Evolutionary conservation across 1,140 invertebrate species (phyloP), one percentile per base, ranked within the genome.

Genomic region (Lepidurus packardi): DNA sequence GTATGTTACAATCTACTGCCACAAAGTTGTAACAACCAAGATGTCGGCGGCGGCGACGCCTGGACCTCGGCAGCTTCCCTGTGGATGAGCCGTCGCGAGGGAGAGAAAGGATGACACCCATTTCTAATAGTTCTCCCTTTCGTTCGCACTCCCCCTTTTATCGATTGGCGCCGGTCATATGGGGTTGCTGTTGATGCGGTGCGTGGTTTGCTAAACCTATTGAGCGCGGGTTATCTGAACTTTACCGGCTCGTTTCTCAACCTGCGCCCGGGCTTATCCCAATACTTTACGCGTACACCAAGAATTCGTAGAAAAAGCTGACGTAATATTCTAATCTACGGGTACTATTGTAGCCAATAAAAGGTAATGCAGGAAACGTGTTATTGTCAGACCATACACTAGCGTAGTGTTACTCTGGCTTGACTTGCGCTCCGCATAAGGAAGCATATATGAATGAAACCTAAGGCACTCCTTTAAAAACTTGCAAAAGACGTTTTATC

Each of bases 21-120:
- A 21, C 21, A 65, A 7, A 7, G 53, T 65, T 65, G 53, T 65
- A 9, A 5, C 8, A 65, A 7, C 53, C 53, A 65, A 65, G 53
- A 65, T 65, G 53, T 65, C 53, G 53, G 53, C 53, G 53, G 53
- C 53, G 53, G 13, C 53, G 53, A 21, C 53, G 53, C 53, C 53
- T 65, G 16, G 8, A n/a, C 53, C n/a, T 65, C 21, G 21, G 9
- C 53, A 65, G 53, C 53, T 65, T 65, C 9, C 8, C 53, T 65
- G 16, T 16, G 16, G 13, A 21, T n/a, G 21, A 65, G 53, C 10
- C 45, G 45, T 16, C 10, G 10, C 16, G 45, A 47, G 45, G 16
- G 45, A 47, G 45, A 47, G 53, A 21, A 16, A 21, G 13, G 53
- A 21, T 65, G 53, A 65, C 53, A 7, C 53, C 53, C 8, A 16